Evolutionary conservation across 2,113 vertebrate genomes (phyloP), one percentile per base, ranked within the genome.

Genomic region (Chaetops frenatus): DNA sequence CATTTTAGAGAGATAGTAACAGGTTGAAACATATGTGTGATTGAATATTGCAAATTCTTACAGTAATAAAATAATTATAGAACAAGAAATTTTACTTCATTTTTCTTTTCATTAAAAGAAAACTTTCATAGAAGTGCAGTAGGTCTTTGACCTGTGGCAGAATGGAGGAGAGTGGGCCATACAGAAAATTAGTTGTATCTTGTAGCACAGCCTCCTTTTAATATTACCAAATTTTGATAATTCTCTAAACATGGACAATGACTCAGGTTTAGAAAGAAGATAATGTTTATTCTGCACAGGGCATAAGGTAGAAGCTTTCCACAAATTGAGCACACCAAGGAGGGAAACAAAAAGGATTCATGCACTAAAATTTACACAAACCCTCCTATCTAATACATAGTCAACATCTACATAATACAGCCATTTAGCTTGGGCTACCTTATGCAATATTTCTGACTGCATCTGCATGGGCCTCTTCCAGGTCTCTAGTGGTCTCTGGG

Each of bases 391-490:
- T 21, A 60, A 74, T 33, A 9, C 16, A 17, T 6, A 24, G 24
- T 42, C 15, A 3, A 21, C 5, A 28, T 7, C 12, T 73, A 33
- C 10, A 22, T 20, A 24, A 36, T 19, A 4, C 28, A 45, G 4
- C 53, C 9, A 21, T 29, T 74, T 45, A 67, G 2, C 7, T 24
- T 61, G 24, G 24, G 8, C 38, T 61, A 5, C 19, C 4, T 40
- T 35, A 8, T 18, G 9, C 24, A 47, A 9, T 21, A 14, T 6
- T 24, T 73, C 44, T 67, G 29, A 17, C 53, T 60, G 69, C 38
- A 60, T 23, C 24, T 60, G 24, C 29, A 20, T 15, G 20, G 28
- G 19, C 20, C 7, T 14, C 33, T 60, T 45, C 0, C 0, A 10
- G 18, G 5, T 60, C 38, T 67, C 15, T 31, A 22, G 38, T 53